Evolutionary conservation across 2,113 vertebrate genomes (phyloP), one percentile per base, ranked within the genome.

Genomic region (Craseonycteris thonglongyai): DNA sequence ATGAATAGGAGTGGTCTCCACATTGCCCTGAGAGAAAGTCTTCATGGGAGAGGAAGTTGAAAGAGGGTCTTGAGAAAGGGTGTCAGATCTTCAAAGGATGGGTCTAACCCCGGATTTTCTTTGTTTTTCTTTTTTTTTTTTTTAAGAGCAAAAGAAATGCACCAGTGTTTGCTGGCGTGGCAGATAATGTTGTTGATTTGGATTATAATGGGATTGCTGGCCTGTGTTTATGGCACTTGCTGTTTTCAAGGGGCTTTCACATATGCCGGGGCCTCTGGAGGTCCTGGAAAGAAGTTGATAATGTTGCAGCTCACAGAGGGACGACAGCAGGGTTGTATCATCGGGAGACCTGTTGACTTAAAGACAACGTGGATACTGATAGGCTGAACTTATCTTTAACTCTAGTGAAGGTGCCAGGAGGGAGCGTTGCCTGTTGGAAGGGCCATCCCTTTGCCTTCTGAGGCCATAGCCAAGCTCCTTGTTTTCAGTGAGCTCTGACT

Each of bases 401-500:
- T 91, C 59, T 58, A 19, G 0, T 58, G 35, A 76, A 65, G 65
- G 75, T 38, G 92, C 71, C 69, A 56, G 93, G 90, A 89, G 42
- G 7, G 86, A 26, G 71, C 93, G 96, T 54, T 72, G 82, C 90
- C 86, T 15, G 47, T 49, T 10, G 91, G 75, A 93, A 80, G 81
- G 88, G 75, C 96, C 88, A 56, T 8, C 85, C 33, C 58, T 86
- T 95, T 91, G 91, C 71, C 58, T 91, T 87, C 81, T 30, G 49
- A 87, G 63, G 84, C 45, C 28, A 82, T 84, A n/a, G 83, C 96
- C 26, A 74, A 95, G 84, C 78, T 80, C 80, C 95, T 88, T 96
- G 95, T 96, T 97, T 97, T 89, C 94, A 84, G 0, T 90, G 91
- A 96, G 93, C 80, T 95, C 96, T 66, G 85, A 93, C 95, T 96